Evolutionary conservation across 2,113 vertebrate species (phyloP), one percentile per base, ranked within the genome.

Genomic region (Lota lota): DNA sequence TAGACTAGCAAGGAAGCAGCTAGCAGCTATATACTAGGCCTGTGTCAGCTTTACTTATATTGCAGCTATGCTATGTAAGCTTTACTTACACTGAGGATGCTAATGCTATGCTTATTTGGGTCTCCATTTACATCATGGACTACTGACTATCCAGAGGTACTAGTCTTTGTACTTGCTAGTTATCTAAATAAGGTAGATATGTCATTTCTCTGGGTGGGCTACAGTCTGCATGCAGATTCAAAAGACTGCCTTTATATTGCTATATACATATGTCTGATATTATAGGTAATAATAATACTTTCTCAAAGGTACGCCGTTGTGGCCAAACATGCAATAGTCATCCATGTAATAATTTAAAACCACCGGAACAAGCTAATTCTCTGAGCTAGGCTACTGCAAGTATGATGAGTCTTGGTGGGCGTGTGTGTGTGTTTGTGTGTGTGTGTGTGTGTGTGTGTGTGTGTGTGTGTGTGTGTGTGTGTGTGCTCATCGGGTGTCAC

Each of bases 321-420:
- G 91, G 89, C 91, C 92, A 91, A 91, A 94, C 96, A 97, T 98
- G 94, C 95, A 96, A 93, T 91, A 92, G 88, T 92, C 87, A 84
- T 72, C 77, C 76, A 83, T 65, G 66, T 68, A 64, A 53, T 85
- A 84, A 88, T 86, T 93, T 93, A 94, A 94, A 93, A 92, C 92
- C 92, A 97, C 93, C 86, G 88, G 92, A 93, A 94, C 93, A 77
- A 94, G 91, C 95, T 90, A 88, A 77, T 83, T 85, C 75, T 89
- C 83, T 85, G 80, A 83, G 82, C 89, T 90, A 89, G 74, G 76
- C 88, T 87, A 89, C 68, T 73, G 70, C 78, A 75, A 78, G 66
- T 81, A 64, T 59, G 68, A 63, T 68, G 28, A 56, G 76, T 79
- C 53, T 77, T 70, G 40, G 4, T 59, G 56, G 72, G 67, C 83